Conservation (phyloP, 2,113 vertebrate species). For the Apus apus region DNA sequence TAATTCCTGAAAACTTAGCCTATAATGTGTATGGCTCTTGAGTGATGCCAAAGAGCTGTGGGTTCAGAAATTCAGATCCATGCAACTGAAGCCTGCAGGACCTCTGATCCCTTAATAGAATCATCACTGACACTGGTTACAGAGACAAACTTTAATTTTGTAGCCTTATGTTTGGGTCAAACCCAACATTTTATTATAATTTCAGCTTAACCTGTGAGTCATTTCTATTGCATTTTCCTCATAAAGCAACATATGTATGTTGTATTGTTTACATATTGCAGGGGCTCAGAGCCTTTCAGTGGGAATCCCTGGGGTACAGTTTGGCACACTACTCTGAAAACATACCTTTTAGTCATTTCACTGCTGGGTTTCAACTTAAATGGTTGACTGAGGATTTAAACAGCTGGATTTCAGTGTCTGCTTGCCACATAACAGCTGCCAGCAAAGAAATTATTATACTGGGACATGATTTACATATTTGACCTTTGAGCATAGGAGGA, state of each 20-base stretch:
- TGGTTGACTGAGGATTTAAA: not conserved
- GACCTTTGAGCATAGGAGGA: not conserved
- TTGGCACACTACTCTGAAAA: slow-evolving; percentile 41
- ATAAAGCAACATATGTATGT: not conserved
- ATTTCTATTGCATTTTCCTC: slow-evolving; percentile 8
- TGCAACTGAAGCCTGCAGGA: not conserved
- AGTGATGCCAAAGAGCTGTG: not conserved
- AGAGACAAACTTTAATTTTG: not conserved
- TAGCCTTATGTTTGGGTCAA: not conserved
- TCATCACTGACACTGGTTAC: not conserved
- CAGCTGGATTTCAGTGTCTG: slow-evolving; percentile 29
- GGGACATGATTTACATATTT: not conserved
- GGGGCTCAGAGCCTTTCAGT: not conserved
- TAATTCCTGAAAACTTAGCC: not conserved
- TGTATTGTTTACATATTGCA: not conserved
- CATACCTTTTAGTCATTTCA: not conserved
- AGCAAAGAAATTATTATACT: not conserved
- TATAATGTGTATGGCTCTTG: not conserved
- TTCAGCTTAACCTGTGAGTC: not conserved
- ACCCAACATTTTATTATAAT: not conserved
- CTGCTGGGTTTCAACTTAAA: slow-evolving; percentile 1
- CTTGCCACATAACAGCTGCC: slow-evolving; percentile 2
- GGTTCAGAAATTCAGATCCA: not conserved
- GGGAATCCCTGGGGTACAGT: not conserved
- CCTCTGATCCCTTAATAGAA: not conserved